Conservation (phyloP, 2,888 invertebrate genomes). For the Drepana falcataria region DNA sequence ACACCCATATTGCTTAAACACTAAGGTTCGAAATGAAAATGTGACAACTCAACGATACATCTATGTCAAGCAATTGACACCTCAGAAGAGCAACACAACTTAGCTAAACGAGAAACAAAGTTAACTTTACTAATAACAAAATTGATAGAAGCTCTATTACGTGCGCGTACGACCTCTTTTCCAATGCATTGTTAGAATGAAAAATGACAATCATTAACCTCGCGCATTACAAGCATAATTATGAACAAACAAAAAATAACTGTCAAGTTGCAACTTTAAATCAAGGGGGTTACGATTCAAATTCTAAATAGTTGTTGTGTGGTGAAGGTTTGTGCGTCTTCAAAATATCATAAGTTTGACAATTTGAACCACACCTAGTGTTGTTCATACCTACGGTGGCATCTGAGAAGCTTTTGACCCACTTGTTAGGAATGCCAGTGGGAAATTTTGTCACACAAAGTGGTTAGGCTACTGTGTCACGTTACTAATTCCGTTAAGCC, state of each 20-base stretch:
- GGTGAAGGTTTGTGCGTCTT: constrained; percentile 22
- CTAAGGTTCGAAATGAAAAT: constrained; percentile 20
- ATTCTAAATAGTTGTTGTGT: background rate
- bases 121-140: constrained; percentile 10
- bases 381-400: constrained; percentile 32
- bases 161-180: constrained; percentile 10
- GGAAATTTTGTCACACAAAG: constrained; percentile 28
- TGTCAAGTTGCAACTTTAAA: background rate
- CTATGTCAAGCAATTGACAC: constrained; percentile 50
- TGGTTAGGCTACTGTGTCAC: constrained; percentile 4
- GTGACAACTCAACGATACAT: constrained; percentile 23
- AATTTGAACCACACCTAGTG: constrained; percentile 30
- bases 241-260: background rate
- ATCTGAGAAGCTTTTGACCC: constrained; percentile 33
- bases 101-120: constrained; percentile 22
- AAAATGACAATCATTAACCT: constrained; percentile 1
- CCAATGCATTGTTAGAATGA: background rate
- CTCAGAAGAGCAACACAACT: constrained; percentile 25
- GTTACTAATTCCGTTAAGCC: constrained; percentile 8
- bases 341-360: constrained; percentile 38
- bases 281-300: background rate
- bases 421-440: constrained; percentile 34
- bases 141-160: background rate
- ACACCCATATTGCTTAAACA: constrained; percentile 6
- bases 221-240: background rate